phyloP scores from a whole-genome alignment of 2,797 vertebrate species.

The Etheostoma nigrum region DNA sequence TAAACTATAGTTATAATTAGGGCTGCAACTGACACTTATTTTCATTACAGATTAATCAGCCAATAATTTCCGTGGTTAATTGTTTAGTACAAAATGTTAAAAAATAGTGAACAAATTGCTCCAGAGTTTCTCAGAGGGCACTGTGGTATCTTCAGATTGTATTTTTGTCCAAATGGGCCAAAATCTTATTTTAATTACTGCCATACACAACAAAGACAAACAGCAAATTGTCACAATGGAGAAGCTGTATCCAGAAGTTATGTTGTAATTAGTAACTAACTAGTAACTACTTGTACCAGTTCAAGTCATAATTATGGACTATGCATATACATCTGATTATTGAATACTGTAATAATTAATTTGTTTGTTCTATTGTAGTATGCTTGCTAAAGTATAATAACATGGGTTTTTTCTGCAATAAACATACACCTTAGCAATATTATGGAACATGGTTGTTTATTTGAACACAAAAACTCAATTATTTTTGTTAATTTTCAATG shows the following conservation, averaged over 20 bases:
- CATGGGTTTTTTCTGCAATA: conserved; percentile 39
- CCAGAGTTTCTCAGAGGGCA: no score
- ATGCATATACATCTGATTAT: no score
- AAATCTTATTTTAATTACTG: not conserved
- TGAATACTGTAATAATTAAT: not conserved
- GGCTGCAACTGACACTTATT: not conserved
- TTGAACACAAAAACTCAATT: not conserved
- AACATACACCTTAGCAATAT: conserved; percentile 19
- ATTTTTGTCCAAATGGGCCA: no score
- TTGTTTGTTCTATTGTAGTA: not conserved
- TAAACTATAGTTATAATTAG: not conserved
- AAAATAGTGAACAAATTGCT: no score
- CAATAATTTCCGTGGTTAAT: no score
- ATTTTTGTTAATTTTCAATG: conserved; percentile 23
- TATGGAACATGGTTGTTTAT: not conserved
- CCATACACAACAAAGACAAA: not conserved
- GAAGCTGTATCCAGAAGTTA: not conserved
- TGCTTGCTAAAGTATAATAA: conserved; percentile 30
- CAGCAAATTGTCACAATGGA: not conserved
- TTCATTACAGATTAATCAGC: not conserved
- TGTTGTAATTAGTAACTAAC: no score
- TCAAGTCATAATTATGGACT: not conserved
- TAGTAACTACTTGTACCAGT: no score
- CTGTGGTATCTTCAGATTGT: no score
- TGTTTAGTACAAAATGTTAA: no score